Conservation (phyloP, 1,140 invertebrate species). For the Pseudomyrmex gracilis region DNA sequence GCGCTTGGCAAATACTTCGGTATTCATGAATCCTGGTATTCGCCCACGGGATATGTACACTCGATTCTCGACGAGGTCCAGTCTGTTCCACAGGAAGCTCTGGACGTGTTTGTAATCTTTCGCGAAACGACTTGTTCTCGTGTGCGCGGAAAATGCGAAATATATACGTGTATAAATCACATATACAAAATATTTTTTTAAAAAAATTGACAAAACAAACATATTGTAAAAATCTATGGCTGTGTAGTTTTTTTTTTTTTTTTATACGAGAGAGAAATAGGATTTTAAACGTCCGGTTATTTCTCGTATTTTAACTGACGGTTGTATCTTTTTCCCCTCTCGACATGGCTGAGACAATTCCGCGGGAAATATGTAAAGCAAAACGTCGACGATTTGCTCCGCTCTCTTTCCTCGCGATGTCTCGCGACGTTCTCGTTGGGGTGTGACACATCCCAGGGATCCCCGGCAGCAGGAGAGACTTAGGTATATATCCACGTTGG, state of each 20-base stretch:
- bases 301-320: not conserved
- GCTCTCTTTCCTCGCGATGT: slow-evolving; percentile 53
- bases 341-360: slow-evolving; percentile 69
- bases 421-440: slow-evolving; percentile 34
- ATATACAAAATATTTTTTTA: slow-evolving; percentile 11
- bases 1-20: slow-evolving; percentile 81
- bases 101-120: not conserved
- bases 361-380: slow-evolving; percentile 82
- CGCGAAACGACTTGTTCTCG: too few relatives aligned
- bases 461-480: slow-evolving; percentile 45
- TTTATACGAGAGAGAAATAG: slow-evolving; percentile 32
- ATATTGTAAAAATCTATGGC: not conserved
- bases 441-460: slow-evolving; percentile 40
- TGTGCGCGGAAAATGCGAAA: too few relatives aligned
- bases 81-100: not conserved
- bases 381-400: slow-evolving; percentile 83
- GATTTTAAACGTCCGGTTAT: slow-evolving; percentile 50
- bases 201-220: not conserved
- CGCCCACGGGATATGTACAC: slow-evolving; percentile 75
- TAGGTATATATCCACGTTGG: slow-evolving; percentile 78
- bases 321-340: slow-evolving; percentile 23
- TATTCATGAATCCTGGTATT: slow-evolving; percentile 82
- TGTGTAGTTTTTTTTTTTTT: too few relatives aligned
- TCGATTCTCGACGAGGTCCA: slow-evolving; percentile 61
- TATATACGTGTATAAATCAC: not conserved